Evolutionary conservation across 2,888 invertebrate genomes (phyloP), one percentile per base, ranked within the genome.

Genomic region (Oeneis ivallda): DNA sequence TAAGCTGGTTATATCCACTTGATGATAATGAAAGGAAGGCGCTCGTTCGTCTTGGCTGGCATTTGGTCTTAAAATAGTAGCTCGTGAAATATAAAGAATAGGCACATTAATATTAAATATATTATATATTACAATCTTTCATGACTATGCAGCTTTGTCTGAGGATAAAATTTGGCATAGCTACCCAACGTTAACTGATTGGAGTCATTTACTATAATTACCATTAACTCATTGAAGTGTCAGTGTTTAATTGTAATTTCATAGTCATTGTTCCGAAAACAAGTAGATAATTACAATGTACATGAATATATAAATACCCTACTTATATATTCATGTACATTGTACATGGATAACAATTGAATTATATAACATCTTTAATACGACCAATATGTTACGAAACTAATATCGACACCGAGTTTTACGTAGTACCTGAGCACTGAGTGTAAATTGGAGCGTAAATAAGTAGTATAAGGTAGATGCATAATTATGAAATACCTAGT

Each of bases 371-470:
- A 50, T 62, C 56, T 67, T 32, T 60, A 63, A 70, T 47, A 15
- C 50, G 26, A 64, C 11, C 32, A 41, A 60, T 65, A 62, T 39
- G 56, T 66, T 66, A 54, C 53, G 66, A 66, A 70, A 67, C 64
- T 52, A 65, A 57, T 34, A 37, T 49, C 54, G 64, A 60, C 64
- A 62, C 64, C 11, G 63, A 45, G 63, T 53, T 72, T 71, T 68
- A 66, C 67, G 70, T 68, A 70, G 47, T 64, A 52, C n/a, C n/a
- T n/a, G n/a, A 53, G 11, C 39, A 43, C n/a, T 62, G 54, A 56
- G 17, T 17, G 45, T 15, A 62, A 68, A 71, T 72, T 73, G 64
- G 66, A 70, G 66, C 72, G 67, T 68, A 64, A 68, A 72, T 69
- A 65, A 56, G 39, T 39, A 39, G 11, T 19, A 9, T 45, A 8